These are phyloP conservation scores for Zele albiditarsus DNA, from an alignment of 2,888 invertebrate genomes.

Conservation along the genomic window DNA sequence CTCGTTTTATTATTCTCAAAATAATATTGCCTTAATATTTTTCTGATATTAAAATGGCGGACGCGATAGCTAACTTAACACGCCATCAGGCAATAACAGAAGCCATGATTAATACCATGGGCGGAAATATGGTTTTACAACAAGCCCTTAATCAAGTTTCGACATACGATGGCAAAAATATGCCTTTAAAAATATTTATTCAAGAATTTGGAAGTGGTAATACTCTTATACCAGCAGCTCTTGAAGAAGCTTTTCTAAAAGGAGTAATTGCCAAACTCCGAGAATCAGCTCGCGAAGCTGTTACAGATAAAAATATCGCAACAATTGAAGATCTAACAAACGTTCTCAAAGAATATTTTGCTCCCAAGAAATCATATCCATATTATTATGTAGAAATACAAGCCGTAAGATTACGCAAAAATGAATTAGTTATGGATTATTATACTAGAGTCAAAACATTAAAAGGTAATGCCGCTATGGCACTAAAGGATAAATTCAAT, in stretches of 20 bases:
- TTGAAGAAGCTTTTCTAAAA: constrained; percentile 29
- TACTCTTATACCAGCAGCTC: constrained; percentile 4
- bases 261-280: constrained; percentile 38
- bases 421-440: too few relatives aligned
- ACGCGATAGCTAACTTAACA: constrained; percentile 23
- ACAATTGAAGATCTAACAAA: too few relatives aligned
- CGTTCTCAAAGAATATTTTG: too few relatives aligned
- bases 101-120: constrained; percentile 36
- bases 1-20: too few relatives aligned
- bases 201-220: constrained; percentile 37
- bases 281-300: too few relatives aligned
- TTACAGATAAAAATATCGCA: too few relatives aligned
- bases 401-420: too few relatives aligned
- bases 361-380: too few relatives aligned
- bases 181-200: constrained; percentile 32
- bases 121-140: constrained; percentile 37
- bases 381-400: too few relatives aligned
- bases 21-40: background rate
- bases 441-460: too few relatives aligned
- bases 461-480: too few relatives aligned
- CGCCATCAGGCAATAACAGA: constrained; percentile 38
- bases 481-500: too few relatives aligned
- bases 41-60: background rate
- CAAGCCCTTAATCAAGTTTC: constrained; percentile 37
- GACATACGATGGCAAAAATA: constrained; percentile 34